These are phyloP conservation scores for Ceratosolen solmsi DNA, from an alignment of 1,140 invertebrate species.

Conservation along the genomic window DNA sequence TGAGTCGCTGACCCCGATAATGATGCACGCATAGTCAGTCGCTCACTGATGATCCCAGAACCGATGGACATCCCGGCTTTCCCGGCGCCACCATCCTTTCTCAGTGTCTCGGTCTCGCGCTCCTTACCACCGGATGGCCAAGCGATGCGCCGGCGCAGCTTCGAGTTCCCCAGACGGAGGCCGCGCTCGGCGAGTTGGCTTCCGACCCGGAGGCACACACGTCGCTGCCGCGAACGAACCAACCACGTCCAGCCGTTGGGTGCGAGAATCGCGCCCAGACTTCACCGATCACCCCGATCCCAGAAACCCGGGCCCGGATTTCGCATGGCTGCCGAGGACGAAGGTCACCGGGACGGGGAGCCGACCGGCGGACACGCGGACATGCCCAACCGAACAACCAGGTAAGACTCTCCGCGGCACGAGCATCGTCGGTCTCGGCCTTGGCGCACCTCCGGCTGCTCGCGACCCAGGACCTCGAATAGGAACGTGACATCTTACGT, in stretches of 20 bases:
- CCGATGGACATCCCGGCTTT: slow-evolving; percentile 66
- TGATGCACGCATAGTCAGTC: no score
- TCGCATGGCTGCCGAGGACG: slow-evolving; percentile 18
- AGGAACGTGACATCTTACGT: no score
- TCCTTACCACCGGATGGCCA: slow-evolving; percentile 5
- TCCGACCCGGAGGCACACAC: neutral
- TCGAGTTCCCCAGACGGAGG: neutral
- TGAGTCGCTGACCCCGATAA: no score
- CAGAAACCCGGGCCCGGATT: neutral
- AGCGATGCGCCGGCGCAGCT: slow-evolving; percentile 10
- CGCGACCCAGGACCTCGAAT: no score
- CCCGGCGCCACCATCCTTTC: slow-evolving; percentile 60
- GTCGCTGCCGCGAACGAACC: slow-evolving; percentile 31
- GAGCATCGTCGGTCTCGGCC: no score
- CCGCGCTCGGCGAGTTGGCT: slow-evolving; percentile 41
- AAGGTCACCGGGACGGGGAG: neutral
- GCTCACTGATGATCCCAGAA: neutral
- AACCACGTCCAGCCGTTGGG: slow-evolving; percentile 49
- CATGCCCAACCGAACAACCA: no score
- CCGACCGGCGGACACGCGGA: neutral
- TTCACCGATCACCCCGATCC: neutral
- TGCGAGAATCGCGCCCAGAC: neutral
- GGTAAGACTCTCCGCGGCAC: no score
- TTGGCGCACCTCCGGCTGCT: no score
- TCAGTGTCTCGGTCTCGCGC: slow-evolving; percentile 29